Conservation (phyloP, 2,113 vertebrate genomes). For the Scatophagus argus region DNA sequence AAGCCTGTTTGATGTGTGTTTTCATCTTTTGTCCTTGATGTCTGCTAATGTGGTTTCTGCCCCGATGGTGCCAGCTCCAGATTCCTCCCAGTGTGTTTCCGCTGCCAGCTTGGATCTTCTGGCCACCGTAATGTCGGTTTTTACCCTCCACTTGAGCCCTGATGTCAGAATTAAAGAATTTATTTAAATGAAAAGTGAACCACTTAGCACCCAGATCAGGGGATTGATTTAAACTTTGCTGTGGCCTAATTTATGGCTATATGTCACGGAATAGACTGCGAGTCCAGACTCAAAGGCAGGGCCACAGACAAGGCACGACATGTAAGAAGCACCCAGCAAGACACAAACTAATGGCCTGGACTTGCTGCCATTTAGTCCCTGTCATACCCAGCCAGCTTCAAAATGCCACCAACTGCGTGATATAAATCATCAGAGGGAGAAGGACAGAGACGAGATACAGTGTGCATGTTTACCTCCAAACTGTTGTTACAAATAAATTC, state of each 20-base stretch:
- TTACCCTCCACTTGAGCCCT: neutral
- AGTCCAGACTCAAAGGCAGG: constrained; percentile 37
- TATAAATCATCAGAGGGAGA: constrained; percentile 68
- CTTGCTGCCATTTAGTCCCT: constrained; percentile 68
- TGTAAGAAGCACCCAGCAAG: constrained; percentile 48
- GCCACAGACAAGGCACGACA: constrained; percentile 37
- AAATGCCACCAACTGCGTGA: constrained; percentile 76
- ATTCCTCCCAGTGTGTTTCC: neutral
- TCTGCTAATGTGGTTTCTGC: neutral
- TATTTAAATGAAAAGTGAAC: constrained; percentile 2
- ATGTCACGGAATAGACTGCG: neutral
- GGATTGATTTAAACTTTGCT: constrained; percentile 26
- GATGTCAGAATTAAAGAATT: neutral
- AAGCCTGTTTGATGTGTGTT: constrained; percentile 41
- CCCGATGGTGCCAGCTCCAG: neutral
- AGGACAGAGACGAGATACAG: neutral
- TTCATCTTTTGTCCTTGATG: constrained; percentile 23
- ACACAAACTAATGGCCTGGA: constrained; percentile 67
- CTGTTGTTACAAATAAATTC: neutral
- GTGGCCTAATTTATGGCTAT: constrained; percentile 3
- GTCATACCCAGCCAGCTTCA: constrained; percentile 64
- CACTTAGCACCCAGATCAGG: neutral
- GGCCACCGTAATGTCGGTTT: neutral
- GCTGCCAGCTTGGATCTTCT: neutral
- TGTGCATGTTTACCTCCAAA: constrained; percentile 9